A percentile compares a stretch with the other conserved stretches of the same genome.
phyloP scores from a whole-genome alignment of 2,888 invertebrate species.

The Amblyjoppa proteus region DNA sequence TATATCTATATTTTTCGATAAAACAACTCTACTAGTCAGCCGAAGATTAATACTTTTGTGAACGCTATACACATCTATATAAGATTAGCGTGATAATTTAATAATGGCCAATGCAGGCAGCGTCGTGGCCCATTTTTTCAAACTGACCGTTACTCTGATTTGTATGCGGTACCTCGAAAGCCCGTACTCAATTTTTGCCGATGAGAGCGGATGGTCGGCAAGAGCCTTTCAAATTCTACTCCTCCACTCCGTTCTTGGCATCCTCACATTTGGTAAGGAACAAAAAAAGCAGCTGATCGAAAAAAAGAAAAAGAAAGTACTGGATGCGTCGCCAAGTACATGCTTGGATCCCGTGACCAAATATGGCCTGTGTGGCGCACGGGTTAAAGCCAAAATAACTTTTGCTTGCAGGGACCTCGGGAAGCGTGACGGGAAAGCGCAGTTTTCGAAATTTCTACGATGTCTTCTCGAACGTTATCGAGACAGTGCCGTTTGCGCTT shows the following conservation, averaged over 20 bases:
- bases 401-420: slow-evolving; percentile 77
- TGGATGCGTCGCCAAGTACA: slow-evolving; percentile 36
- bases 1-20: slow-evolving; percentile 7
- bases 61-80: neutral
- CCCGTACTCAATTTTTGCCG: slow-evolving; percentile 73
- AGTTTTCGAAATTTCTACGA: slow-evolving; percentile 80
- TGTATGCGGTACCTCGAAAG: slow-evolving; percentile 79
- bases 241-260: slow-evolving; percentile 80
- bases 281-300: slow-evolving; percentile 7
- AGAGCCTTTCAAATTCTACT: slow-evolving; percentile 81
- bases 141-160: slow-evolving; percentile 77
- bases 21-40: neutral
- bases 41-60: slow-evolving; percentile 3
- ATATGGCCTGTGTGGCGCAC: slow-evolving; percentile 28
- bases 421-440: slow-evolving; percentile 72
- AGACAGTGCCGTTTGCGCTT: slow-evolving; percentile 80
- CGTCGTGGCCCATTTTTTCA: slow-evolving; percentile 80
- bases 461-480: slow-evolving; percentile 78
- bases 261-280: slow-evolving; percentile 81
- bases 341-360: slow-evolving; percentile 38
- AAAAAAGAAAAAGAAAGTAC: neutral
- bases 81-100: neutral
- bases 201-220: slow-evolving; percentile 77
- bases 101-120: slow-evolving; percentile 80
- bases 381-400: slow-evolving; percentile 57